Evolutionary conservation across 2,888 invertebrate genomes (phyloP), one percentile per base, ranked within the genome.

Genomic region (Caenorhabditis angaria): DNA sequence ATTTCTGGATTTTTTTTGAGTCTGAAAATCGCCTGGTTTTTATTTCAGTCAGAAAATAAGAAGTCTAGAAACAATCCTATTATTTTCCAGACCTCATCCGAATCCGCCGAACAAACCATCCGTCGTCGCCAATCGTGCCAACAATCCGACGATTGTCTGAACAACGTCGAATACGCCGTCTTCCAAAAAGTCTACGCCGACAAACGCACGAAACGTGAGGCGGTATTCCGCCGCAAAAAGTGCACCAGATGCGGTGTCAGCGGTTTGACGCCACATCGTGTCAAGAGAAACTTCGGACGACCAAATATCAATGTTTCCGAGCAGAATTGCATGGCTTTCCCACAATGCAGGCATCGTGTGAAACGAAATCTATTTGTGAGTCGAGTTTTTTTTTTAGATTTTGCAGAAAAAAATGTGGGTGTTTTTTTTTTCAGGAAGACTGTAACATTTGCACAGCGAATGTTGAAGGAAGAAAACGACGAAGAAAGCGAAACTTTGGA

Each of bases 241-340:
- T 80, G 80, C 65, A 51, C 70, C 5, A 25, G 65, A 27, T 80
- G 80, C 29, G 80, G 80, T 48, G 48, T 65, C 47, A 65, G 63
- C 12, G 67, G 64, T 53, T 35, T 70, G 24, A 20, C 58, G 12
- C 72, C 73, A 12, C 65, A 63, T 50, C 64, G 83, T 54, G 74
- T 73, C 50, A 84, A 84, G 68, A 65, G 83, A 70, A 74, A 77
- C 55, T 82, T 84, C 60, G 82, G 83, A 8, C 74, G 74, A 0
- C 82, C 83, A 57, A 78, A 79, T 47, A 82, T 83, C 75, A 83
- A 83, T 53, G 83, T 83, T 4, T 83, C 82, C 0, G 81, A 81
- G 76, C 81, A 80, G 51, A 80, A 78, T 60, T 83, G 83, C 66
- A 67, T 77, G 68, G 78, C 83, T 10, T 83, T 83, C 79, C 83